Evolutionary conservation across 2,888 invertebrate genomes (phyloP), one percentile per base, ranked within the genome.

Genomic region (Lasioglossum figueresi): DNA sequence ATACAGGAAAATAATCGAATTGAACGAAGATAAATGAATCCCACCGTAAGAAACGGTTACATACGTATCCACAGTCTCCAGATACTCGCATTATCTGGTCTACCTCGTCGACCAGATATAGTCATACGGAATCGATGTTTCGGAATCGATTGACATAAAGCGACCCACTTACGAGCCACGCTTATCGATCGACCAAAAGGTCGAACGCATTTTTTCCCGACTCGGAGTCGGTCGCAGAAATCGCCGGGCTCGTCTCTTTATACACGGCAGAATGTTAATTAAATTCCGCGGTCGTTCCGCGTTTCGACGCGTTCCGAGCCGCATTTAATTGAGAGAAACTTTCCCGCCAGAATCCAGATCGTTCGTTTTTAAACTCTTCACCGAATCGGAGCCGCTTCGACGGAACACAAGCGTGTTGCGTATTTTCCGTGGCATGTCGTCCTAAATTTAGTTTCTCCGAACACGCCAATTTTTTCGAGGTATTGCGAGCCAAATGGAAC

Each of bases 241-340:
- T 27, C 52, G 27, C 10, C 10, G 5, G 52, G 72, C 48, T 68
- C 40, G 52, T 79, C 27, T 66, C 31, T 45, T 79, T 43, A 59
- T 27, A 31, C 19, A 2, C 14, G 14, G 14, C 34, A 59, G 52
- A 16, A 80, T 71, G 85, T 85, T 80, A 86, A 83, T 82, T 73
- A 83, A 83, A 79, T 86, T 80, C 76, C 79, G 66, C 40, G 45
- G 63, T 80, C 52, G 56, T n/a, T 66, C 23, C 56, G 74, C 75
- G 76, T 74, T 63, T 74, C 76, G 59, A 43, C 63, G 73, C 74
- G 66, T 74, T 56, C 70, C 76, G 37, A 12, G 43, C 37, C 23
- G 45, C 82, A 56, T 84, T 85, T 85, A 84, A 84, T 81, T 68
- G 78, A 85, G 73, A 76, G 63, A 79, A 86, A 85, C 68, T 78